Evolutionary conservation across 2,888 invertebrate species (phyloP).

Genomic region (Girardia tigrina): DNA sequence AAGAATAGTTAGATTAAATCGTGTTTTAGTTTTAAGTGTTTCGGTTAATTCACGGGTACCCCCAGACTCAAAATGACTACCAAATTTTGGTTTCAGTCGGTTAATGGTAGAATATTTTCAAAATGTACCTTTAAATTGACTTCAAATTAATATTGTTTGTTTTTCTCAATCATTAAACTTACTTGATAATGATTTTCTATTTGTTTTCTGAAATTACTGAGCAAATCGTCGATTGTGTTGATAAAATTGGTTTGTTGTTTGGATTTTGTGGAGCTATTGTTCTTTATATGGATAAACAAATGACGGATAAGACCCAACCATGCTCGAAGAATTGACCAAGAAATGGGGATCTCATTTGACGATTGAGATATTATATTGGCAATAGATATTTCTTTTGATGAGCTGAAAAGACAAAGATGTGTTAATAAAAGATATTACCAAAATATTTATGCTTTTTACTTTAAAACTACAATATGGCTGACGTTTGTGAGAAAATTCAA

Average conservation of each 20-base stretch:
- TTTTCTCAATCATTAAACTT: no score
- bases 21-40: no score
- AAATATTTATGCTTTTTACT: background rate
- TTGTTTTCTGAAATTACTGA: constrained; percentile 10
- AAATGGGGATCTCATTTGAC: background rate
- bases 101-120: no score
- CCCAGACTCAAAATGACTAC: no score
- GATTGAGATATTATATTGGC: constrained; percentile 3
- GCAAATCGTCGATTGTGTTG: background rate
- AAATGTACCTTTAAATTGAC: no score
- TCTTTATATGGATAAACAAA: background rate
- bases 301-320: constrained; percentile 12
- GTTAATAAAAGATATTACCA: background rate
- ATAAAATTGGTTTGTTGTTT: background rate
- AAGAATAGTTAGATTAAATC: no score
- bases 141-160: no score
- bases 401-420: background rate
- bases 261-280: background rate
- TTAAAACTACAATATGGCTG: background rate
- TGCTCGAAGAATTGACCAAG: background rate
- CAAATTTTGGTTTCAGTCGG: no score
- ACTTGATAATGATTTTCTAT: constrained; percentile 17
- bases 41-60: no score
- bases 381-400: background rate
- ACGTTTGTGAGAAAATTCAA: constrained; percentile 2